Percentiles rank a stretch among this genome's conserved stretches.
Evolutionary conservation across 2,797 vertebrate genomes (phyloP).

Genomic region (Gorsachius magnificus): DNA sequence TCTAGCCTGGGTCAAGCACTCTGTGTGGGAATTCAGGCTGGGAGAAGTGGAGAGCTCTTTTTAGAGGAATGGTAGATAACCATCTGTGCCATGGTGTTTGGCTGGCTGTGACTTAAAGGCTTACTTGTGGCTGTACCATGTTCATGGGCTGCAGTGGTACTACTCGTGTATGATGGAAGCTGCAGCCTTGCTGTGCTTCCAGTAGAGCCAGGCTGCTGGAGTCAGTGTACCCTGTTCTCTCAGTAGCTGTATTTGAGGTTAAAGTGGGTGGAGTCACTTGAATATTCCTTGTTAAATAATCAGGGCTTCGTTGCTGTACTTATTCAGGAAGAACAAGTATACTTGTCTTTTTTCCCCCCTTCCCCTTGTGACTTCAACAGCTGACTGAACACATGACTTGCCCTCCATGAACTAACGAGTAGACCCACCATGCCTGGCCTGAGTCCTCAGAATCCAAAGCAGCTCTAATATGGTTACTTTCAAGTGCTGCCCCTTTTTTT

Average conservation of each 20-base stretch:
- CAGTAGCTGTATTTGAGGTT: conserved; percentile 14
- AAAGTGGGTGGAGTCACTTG: conserved; percentile 43
- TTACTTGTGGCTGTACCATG: background rate
- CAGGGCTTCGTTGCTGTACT: background rate
- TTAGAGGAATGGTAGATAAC: fast-evolving
- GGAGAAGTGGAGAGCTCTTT: background rate
- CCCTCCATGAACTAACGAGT: conserved; percentile 64
- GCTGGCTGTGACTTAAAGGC: background rate
- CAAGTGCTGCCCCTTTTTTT: background rate
- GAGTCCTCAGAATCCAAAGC: conserved; percentile 4
- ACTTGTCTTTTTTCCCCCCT: conserved; percentile 29
- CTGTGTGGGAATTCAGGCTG: background rate
- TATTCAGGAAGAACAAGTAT: conserved; percentile 67
- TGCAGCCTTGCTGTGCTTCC: background rate
- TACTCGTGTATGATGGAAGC: fast-evolving
- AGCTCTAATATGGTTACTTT: conserved; percentile 4
- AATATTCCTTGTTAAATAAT: conserved; percentile 59
- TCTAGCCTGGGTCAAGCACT: background rate
- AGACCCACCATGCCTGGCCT: conserved; percentile 38
- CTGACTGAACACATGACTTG: conserved; percentile 79
- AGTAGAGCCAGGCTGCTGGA: background rate
- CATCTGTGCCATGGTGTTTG: background rate
- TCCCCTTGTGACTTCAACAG: conserved; percentile 79
- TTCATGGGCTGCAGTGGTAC: fast-evolving
- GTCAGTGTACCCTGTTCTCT: background rate